Base-by-base conservation (phyloP, 2,797 vertebrate genomes). In the Florisuga fusca region DNA sequence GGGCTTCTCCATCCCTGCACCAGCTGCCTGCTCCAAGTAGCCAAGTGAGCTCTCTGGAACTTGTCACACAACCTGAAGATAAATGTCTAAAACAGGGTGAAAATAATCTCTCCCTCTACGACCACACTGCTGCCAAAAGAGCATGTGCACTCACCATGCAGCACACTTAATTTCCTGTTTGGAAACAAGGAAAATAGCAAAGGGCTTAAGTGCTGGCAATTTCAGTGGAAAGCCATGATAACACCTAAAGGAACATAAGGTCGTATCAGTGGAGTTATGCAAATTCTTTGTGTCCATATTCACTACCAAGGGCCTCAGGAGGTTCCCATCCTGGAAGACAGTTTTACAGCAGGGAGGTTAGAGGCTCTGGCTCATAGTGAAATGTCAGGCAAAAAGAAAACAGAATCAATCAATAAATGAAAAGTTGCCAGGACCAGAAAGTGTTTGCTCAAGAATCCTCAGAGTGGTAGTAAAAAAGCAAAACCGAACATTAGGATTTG, bases 131-230 rank as follows among this genome's bases (percentile, higher is more conserved):
- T 84, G 84, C 73, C 84, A 92, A 22, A 67, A 74, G 34, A 26
- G 9, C 58, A 22, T 6, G 41, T 71, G 76, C 54, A 12, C 50
- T 83, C 75, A 82, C 81, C 2, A 36, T 54, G 36, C 1, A 91
- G 76, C 51, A 83, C 72, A 19, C 69, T 94, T 83, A 31, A 94
- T 90, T 95, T 95, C 87, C 94, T 94, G 93, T 34, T 93, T 96
- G 95, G 94, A 93, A 94, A 90, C 23, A 27, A 21, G 61, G 69
- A 87, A 83, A 94, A 84, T 1, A 94, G 89, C 68, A 86, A 51
- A 92, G 36, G 69, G 46, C 76, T 87, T 51, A 88, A 92, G 77
- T 3, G 1, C 20, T 88, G 69, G 76, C 69, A 78, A 50, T 84
- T 87, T 36, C 29, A 76, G 14, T 51, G 73, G 76, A 94, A 94